These are phyloP conservation scores for Cherax destructor DNA, from an alignment of 1,140 invertebrate species.

Conservation along the genomic window DNA sequence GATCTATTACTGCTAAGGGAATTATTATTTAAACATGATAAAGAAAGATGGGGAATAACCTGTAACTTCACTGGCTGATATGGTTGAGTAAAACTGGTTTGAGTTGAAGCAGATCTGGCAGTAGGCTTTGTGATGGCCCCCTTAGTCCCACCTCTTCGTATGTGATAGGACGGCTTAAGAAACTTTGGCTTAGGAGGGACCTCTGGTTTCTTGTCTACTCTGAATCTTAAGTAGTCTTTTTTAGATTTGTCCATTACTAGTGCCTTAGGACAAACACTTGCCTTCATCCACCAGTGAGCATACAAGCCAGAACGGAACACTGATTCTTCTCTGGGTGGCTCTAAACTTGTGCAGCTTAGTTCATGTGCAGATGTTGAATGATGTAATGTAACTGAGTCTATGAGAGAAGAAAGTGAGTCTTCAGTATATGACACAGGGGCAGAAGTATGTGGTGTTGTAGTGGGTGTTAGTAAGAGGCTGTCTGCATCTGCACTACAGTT, in stretches of 20 bases:
- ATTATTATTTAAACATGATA: neutral
- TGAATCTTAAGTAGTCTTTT: slow-evolving; percentile 44
- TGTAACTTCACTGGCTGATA: slow-evolving; percentile 17
- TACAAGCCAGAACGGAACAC: slow-evolving; percentile 88
- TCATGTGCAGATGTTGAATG: slow-evolving; percentile 17
- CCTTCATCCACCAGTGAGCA: slow-evolving; percentile 94
- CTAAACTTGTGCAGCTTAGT: slow-evolving; percentile 20
- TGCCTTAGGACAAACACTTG: slow-evolving; percentile 73
- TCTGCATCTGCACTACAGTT: slow-evolving; percentile 38
- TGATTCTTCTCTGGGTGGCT: slow-evolving; percentile 16
- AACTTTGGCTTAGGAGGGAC: slow-evolving; percentile 52
- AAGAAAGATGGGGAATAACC: neutral
- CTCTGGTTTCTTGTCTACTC: slow-evolving; percentile 45
- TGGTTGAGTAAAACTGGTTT: slow-evolving; percentile 21
- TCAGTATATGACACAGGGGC: slow-evolving; percentile 53
- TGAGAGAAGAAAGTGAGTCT: slow-evolving; percentile 48
- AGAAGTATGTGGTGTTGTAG: slow-evolving; percentile 56
- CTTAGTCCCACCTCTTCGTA: slow-evolving; percentile 46
- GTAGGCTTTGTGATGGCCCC: slow-evolving; percentile 14
- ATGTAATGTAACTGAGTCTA: slow-evolving; percentile 40
- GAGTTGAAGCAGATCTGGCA: slow-evolving; percentile 40
- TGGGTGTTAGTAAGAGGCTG: slow-evolving; percentile 48
- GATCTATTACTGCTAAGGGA: neutral
- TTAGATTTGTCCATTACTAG: slow-evolving; percentile 31
- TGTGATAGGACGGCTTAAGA: slow-evolving; percentile 60